Evolutionary conservation across 2,113 vertebrate genomes (phyloP), one percentile per base, ranked within the genome.

Genomic region (Scophthalmus maximus): DNA sequence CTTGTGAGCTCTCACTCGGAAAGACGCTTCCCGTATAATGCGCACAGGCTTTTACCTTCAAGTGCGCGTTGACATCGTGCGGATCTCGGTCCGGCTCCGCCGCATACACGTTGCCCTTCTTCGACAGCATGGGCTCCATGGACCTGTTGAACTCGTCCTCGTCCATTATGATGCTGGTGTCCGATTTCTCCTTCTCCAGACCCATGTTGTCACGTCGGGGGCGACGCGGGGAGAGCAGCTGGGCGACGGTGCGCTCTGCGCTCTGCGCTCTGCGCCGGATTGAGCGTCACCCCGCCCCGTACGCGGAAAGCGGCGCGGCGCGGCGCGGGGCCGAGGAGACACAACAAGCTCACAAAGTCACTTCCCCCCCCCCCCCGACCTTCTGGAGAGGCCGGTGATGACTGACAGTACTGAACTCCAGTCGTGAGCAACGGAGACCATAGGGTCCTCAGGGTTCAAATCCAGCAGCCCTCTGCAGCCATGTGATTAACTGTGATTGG

Each of bases 101-200:
- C 2, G 72, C 1, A 20, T 52, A 70, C 14, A 66, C 56, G 51
- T 93, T 93, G 60, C 91, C 87, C 1, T 90, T 91, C 49, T 89
- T 90, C 0, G 85, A 76, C 36, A 94, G 85, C 72, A 93, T 93
- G 0, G 94, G 89, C 40, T 93, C 92, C 22, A 94, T 93, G 9
- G 93, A 93, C 12, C 85, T 93, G 81, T 92, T 93, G 86, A 95
- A 95, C 80, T 91, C 90, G 11, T 95, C 95, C 5, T 95, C 94
- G 46, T 95, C 94, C 95, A 98, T 92, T 52, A 95, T 94, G 20
- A 97, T 93, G 47, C 93, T 94, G 2, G 92, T 93, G 52, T 97
- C 95, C 17, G 82, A 83, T 56, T 93, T 95, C 88, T 96, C 95
- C n/a, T 92, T 95, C 77, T 97, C 95, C 76, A 96, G 87, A 63